Evolutionary conservation across 2,888 invertebrate species (phyloP).

Genomic region (Ennomos erosarius): DNA sequence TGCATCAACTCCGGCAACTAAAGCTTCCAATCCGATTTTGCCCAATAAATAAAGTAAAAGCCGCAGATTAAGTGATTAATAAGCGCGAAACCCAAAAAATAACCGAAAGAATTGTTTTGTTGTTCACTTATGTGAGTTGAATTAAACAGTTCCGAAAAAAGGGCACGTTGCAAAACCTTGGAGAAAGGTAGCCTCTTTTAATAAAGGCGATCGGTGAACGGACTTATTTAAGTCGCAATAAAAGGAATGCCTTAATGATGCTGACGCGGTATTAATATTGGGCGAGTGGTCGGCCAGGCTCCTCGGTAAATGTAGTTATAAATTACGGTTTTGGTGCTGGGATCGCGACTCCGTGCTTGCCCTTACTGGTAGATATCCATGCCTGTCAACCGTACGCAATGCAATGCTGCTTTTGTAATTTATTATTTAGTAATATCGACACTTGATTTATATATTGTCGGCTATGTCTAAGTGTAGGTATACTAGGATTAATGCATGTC

Average conservation of each 20-base stretch:
- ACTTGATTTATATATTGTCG: constrained; percentile 22
- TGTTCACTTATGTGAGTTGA: constrained; percentile 40
- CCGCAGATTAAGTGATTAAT: constrained; percentile 71
- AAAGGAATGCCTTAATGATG: constrained; percentile 84
- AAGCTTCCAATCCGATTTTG: constrained; percentile 45
- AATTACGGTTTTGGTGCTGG: constrained; percentile 74
- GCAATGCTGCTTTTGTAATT: constrained; percentile 27
- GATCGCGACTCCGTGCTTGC: constrained; percentile 37
- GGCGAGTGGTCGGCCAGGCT: constrained; percentile 58
- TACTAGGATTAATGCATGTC: constrained; percentile 20
- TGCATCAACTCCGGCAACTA: constrained; percentile 26
- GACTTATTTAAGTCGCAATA: constrained; percentile 83
- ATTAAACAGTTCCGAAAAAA: constrained; percentile 68
- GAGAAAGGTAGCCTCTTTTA: constrained; percentile 81
- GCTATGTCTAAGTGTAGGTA: constrained; percentile 2
- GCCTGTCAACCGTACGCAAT: constrained; percentile 34
- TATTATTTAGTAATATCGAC: constrained; percentile 24
- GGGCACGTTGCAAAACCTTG: constrained; percentile 77
- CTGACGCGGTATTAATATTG: constrained; percentile 81
- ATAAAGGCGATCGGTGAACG: constrained; percentile 73
- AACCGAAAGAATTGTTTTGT: constrained; percentile 62
- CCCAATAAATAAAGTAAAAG: constrained; percentile 61
- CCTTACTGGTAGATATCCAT: constrained; percentile 48
- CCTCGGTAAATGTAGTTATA: constrained; percentile 79
- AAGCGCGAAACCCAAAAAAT: constrained; percentile 56